Evolutionary conservation across 2,797 vertebrate genomes (phyloP), one percentile per base, ranked within the genome.

Genomic region (Tinamus major): DNA sequence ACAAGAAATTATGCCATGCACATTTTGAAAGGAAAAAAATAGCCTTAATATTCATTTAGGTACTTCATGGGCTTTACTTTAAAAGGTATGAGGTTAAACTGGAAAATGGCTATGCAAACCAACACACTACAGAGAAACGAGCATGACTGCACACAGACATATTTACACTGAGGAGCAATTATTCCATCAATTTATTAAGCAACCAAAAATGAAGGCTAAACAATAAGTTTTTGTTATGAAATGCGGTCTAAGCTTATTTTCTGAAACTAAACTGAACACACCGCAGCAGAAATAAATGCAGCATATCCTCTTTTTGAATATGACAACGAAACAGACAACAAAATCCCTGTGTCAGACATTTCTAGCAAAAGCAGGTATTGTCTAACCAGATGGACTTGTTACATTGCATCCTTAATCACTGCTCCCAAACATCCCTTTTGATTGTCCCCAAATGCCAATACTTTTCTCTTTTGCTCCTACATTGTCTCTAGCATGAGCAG

Each of bases 51-150:
- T 37, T 72, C 4, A 2, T 26, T 85, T 44, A 69, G 6, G 11
- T 27, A 61, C 31, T 74, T 72, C 26, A 29, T 27, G 5, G 71
- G 12, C 75, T 83, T 5, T 70, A 48, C 27, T 83, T 37, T 41
- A 12, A 67, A 58, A 58, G 6, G 29, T 0, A 49, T 24, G 1
- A 23, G 42, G 15, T 84, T 2, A 67, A 6, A 92, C 75, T 0
- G 0, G 7, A 55, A 86, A 78, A 72, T 41, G 8, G 42, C 39
- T n/a, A 79, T 0, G 10, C 4, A 72, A 62, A 68, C 6, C 13
- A 76, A 78, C 63, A 65, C 29, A 76, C 39, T 62, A 76, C 4
- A 33, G 35, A 88, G 20, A 61, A 79, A 72, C 24, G 44, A 19
- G 81, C 18, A 75, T 16, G 63, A 55, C 10, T 42, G 85, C 87